Percentiles rank a stretch among this genome's conserved stretches.
phyloP scores from a whole-genome alignment of 92 coral and sea anemone species.

The Zoanthus sociatus region DNA sequence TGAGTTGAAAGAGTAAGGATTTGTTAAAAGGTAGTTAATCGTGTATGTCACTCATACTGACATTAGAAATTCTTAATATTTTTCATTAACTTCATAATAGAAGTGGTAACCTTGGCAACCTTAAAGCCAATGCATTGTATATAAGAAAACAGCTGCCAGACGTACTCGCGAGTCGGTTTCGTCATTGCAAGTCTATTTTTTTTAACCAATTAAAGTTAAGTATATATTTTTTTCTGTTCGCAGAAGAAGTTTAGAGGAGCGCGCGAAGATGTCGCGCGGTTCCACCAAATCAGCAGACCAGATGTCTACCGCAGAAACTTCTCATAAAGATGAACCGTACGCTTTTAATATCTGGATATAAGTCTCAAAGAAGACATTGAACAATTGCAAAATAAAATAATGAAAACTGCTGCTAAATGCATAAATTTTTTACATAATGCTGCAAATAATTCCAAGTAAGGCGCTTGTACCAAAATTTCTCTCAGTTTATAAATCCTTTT shows the following conservation, averaged over 20 bases:
- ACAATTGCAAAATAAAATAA: conserved; percentile 2
- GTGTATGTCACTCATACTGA: not conserved
- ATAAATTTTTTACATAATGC: conserved; percentile 1
- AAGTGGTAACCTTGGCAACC: not conserved
- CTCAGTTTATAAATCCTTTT: not conserved
- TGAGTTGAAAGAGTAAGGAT: not conserved
- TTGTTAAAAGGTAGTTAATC: not conserved
- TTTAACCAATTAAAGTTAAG: not conserved
- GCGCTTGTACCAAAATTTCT: not conserved
- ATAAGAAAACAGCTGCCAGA: not conserved
- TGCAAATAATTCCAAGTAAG: not conserved
- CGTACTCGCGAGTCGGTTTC: not conserved
- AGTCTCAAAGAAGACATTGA: conserved; percentile 15
- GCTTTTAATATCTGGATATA: conserved; percentile 40
- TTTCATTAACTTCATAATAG: too few species aligned
- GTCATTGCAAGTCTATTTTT: not conserved
- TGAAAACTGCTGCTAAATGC: not conserved
- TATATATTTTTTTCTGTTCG: conserved; percentile 21
- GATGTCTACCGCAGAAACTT: not conserved
- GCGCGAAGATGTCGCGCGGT: conserved; percentile 29
- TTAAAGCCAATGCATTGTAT: not conserved
- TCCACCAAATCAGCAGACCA: conserved; percentile 25
- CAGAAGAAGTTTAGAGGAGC: conserved; percentile 24
- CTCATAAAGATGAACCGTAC: conserved; percentile 20
- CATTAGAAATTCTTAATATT: too few species aligned